These are phyloP conservation scores for Pachyseris speciosa DNA, from an alignment of 64 coral and sea anemone genomes.

Conservation along the genomic window DNA sequence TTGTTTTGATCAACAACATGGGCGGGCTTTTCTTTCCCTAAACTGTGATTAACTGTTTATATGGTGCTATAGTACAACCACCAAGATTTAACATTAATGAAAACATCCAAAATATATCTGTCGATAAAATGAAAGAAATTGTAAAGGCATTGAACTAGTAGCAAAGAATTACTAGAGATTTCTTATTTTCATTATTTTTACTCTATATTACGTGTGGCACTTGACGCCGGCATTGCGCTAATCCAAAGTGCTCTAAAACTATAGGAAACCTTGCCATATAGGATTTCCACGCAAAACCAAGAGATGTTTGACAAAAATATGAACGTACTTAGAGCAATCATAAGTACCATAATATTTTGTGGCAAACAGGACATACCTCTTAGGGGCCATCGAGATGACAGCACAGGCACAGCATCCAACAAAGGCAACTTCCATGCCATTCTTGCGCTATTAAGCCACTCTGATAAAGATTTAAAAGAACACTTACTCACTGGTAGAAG, in stretches of 20 bases:
- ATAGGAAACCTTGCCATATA: slow-evolving; percentile 66
- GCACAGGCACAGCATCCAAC: slow-evolving; percentile 73
- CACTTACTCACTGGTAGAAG: slow-evolving; percentile 56
- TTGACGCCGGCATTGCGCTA: slow-evolving; percentile 41
- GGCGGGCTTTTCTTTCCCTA: too few species aligned
- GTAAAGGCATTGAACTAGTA: too few species aligned
- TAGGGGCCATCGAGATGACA: slow-evolving; percentile 75
- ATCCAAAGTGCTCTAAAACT: slow-evolving; percentile 43
- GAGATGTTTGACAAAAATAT: slow-evolving; percentile 62
- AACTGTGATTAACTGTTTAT: too few species aligned
- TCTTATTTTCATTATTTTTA: too few species aligned
- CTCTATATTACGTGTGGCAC: too few species aligned
- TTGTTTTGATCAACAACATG: too few species aligned
- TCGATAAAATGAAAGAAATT: too few species aligned
- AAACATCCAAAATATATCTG: too few species aligned
- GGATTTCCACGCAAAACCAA: slow-evolving; percentile 68
- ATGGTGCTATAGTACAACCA: too few species aligned
- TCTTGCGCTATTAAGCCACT: slow-evolving; percentile 56
- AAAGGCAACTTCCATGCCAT: slow-evolving; percentile 74
- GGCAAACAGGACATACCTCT: slow-evolving; percentile 66
- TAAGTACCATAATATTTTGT: slow-evolving; percentile 70
- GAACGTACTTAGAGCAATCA: slow-evolving; percentile 58
- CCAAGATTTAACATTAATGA: too few species aligned
- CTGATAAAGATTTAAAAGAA: slow-evolving; percentile 60
- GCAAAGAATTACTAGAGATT: too few species aligned